Percentiles rank a stretch among this genome's conserved stretches.
Evolutionary conservation across 2,113 vertebrate genomes (phyloP).

Genomic region (Taxidea taxus): DNA sequence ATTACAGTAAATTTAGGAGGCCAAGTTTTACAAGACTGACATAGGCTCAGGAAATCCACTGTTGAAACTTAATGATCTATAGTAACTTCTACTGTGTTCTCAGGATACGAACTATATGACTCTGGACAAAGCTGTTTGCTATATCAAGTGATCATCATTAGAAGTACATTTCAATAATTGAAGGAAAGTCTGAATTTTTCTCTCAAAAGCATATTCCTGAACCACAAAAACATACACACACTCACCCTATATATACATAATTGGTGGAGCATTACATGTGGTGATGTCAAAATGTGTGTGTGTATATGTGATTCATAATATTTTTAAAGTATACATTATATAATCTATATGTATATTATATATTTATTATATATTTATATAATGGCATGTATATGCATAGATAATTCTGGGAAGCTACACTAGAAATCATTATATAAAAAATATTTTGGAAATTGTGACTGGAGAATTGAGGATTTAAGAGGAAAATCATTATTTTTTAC

Average conservation of each 20-base stretch:
- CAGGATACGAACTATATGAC: not conserved
- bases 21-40: not conserved
- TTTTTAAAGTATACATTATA: not conserved
- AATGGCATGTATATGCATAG: not conserved
- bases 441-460: not conserved
- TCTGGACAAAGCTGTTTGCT: not conserved
- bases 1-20: conserved; percentile 37
- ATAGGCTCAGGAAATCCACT: conserved; percentile 24
- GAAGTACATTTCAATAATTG: not conserved
- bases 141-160: not conserved
- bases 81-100: not conserved
- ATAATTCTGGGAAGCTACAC: not conserved
- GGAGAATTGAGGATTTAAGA: not conserved
- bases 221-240: not conserved
- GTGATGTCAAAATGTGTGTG: not conserved
- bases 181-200: not conserved
- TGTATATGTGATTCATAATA: not conserved
- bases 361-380: not conserved
- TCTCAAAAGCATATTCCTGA: not conserved
- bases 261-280: not conserved
- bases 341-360: not conserved
- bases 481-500: not conserved
- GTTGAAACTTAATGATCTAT: conserved; percentile 27
- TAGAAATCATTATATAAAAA: not conserved
- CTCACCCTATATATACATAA: not conserved